Conservation (phyloP, 2,888 invertebrate genomes). For the Ditula angustiorana region DNA sequence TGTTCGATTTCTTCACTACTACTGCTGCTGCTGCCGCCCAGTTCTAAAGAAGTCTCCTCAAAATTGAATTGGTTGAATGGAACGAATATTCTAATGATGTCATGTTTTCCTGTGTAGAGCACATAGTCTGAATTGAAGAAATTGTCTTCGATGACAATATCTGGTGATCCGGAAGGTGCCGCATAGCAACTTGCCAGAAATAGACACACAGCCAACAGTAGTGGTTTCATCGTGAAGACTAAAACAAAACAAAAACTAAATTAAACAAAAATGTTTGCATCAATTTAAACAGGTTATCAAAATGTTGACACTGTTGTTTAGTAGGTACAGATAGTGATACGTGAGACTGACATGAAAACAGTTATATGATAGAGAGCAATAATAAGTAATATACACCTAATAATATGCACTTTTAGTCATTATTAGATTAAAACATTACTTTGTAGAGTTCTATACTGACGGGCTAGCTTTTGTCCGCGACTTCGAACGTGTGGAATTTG, state of each 20-base stretch:
- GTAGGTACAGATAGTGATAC: no score
- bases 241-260: not conserved
- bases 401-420: no score
- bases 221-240: conserved; percentile 9
- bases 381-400: no score
- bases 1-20: not conserved
- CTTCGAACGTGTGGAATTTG: no score
- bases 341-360: no score
- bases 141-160: not conserved
- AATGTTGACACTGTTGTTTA: no score
- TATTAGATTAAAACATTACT: no score
- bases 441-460: no score
- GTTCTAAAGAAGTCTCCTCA: not conserved
- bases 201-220: not conserved
- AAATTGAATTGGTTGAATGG: conserved; percentile 18
- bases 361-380: no score
- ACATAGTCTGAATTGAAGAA: conserved; percentile 1
- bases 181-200: conserved; percentile 15
- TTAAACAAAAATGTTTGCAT: no score
- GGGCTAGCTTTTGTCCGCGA: no score
- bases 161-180: not conserved
- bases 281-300: no score
- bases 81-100: conserved; percentile 29
- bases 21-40: not conserved
- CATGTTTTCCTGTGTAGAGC: conserved; percentile 22